Conservation (phyloP, 2,888 invertebrate genomes). For the Amphipyra berbera region DNA sequence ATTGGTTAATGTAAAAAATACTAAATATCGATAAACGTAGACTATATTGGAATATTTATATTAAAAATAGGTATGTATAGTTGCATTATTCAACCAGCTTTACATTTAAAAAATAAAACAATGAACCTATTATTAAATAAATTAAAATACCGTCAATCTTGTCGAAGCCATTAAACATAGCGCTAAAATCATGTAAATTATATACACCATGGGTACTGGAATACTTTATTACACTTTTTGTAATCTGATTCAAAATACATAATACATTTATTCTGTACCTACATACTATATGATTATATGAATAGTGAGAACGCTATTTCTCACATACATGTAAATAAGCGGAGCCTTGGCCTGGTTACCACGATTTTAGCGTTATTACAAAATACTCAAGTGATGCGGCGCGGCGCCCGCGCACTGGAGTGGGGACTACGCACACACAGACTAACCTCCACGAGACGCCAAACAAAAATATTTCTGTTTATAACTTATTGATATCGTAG, state of each 20-base stretch:
- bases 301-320: constrained; percentile 81
- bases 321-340: constrained; percentile 88
- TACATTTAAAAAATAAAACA: too few relatives aligned
- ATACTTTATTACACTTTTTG: constrained; percentile 18
- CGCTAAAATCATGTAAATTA: constrained; percentile 17
- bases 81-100: too few relatives aligned
- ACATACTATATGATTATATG: constrained; percentile 54
- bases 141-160: too few relatives aligned
- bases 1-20: too few relatives aligned
- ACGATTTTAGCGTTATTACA: constrained; percentile 88
- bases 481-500: background rate
- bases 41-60: too few relatives aligned
- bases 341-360: constrained; percentile 88
- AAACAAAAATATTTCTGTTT: constrained; percentile 27
- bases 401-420: constrained; percentile 69
- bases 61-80: too few relatives aligned
- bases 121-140: too few relatives aligned
- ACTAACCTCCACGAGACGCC: constrained; percentile 18
- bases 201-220: constrained; percentile 7
- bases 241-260: constrained; percentile 37
- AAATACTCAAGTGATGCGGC: constrained; percentile 83
- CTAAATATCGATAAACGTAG: too few relatives aligned
- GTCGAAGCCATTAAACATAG: background rate
- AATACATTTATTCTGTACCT: constrained; percentile 41
- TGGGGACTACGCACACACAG: constrained; percentile 44